Evolutionary conservation across 2,888 invertebrate species (phyloP).

Genomic region (Lypha dubia): DNA sequence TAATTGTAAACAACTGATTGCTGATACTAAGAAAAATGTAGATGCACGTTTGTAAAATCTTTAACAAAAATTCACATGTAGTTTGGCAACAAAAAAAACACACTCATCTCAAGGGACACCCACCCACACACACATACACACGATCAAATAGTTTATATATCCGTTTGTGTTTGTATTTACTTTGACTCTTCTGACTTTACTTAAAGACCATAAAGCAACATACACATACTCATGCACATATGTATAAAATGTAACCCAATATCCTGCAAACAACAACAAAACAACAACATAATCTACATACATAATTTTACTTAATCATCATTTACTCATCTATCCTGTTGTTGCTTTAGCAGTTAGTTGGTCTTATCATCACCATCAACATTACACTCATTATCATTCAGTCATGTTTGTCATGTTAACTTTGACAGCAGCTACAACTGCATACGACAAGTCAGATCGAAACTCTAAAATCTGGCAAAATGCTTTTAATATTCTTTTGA

Average conservation of each 20-base stretch:
- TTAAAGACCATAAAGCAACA: slow-evolving; percentile 28
- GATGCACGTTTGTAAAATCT: background rate
- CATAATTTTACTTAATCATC: slow-evolving; percentile 45
- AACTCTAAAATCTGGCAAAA: slow-evolving; percentile 21
- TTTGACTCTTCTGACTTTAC: slow-evolving; percentile 11
- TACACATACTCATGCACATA: background rate
- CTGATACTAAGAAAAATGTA: slow-evolving; percentile 7
- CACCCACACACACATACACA: background rate
- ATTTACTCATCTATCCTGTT: slow-evolving; percentile 23
- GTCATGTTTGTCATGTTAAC: slow-evolving; percentile 47
- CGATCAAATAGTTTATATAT: slow-evolving; percentile 13
- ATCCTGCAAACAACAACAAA: background rate
- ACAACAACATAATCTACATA: too few relatives aligned
- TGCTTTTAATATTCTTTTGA: slow-evolving; percentile 17
- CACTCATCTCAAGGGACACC: background rate
- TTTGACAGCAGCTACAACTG: slow-evolving; percentile 40
- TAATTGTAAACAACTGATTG: slow-evolving; percentile 49
- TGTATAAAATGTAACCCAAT: background rate
- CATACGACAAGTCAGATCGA: slow-evolving; percentile 28
- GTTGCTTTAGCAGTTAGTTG: slow-evolving; percentile 12
- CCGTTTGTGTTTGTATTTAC: slow-evolving; percentile 33
- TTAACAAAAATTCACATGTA: background rate
- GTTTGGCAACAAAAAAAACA: background rate
- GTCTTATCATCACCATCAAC: slow-evolving; percentile 25
- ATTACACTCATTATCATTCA: slow-evolving; percentile 39